These are phyloP conservation scores for Linnaemya tessellans DNA, from an alignment of 2,888 invertebrate genomes.

Conservation along the genomic window DNA sequence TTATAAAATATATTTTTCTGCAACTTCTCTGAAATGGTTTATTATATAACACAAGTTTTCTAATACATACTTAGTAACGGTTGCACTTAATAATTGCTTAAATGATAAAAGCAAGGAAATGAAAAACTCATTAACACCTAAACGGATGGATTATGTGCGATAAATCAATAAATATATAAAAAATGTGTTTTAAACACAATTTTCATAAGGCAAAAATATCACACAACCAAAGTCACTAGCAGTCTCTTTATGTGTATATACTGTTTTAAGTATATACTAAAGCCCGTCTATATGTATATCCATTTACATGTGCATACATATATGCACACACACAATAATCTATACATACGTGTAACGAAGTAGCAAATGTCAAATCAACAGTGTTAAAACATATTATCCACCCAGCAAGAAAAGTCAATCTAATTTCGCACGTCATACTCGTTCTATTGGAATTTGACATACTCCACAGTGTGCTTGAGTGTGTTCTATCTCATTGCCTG, in stretches of 20 bases:
- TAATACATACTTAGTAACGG: neutral
- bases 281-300: neutral
- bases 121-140: constrained; percentile 20
- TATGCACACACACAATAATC: constrained; percentile 6
- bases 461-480: neutral
- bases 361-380: constrained; percentile 65
- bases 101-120: neutral
- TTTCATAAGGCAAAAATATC: constrained; percentile 23
- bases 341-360: neutral
- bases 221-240: constrained; percentile 2
- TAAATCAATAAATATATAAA: constrained; percentile 62
- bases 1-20: constrained; percentile 8
- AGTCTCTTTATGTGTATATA: neutral
- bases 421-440: constrained; percentile 6
- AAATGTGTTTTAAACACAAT: constrained; percentile 38
- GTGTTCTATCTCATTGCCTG: neutral
- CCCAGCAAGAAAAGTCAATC: constrained; percentile 21
- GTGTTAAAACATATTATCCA: constrained; percentile 48
- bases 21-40: constrained; percentile 27
- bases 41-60: constrained; percentile 39
- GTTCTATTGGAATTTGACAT: neutral
- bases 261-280: constrained; percentile 12
- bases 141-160: constrained; percentile 51
- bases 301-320: neutral
- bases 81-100: neutral